Base-by-base conservation (phyloP, 2,113 vertebrate species). In the Piaya cayana region DNA sequence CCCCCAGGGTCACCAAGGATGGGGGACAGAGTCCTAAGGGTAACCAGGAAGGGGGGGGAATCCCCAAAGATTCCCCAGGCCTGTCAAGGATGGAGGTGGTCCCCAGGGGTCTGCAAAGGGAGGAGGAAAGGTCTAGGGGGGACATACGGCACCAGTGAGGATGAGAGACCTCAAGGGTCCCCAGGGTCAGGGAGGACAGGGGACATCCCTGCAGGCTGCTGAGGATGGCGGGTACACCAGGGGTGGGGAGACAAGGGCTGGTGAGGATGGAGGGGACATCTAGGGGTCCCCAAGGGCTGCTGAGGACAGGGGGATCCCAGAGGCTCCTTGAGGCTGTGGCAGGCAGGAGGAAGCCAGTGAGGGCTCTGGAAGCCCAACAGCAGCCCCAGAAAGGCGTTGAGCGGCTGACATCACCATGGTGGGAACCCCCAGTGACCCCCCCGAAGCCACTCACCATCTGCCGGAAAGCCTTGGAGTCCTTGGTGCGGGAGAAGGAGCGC, bases 401-500 rank as follows among this genome's bases (percentile, higher is more conserved):
- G 76, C 0, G 4, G 27, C 84, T 7, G 81, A 91, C 80, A 71
- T 2, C 19, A 3, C 55, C 2, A 0, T 5, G 2, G 11, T 0
- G n/a, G 36, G 45, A 9, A 0, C 37, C 39, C 39, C 39, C 1
- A 6, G 15, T 39, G 39, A 65, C 74, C 11, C 52, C 58, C 37
- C 9, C 0, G 0, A 26, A 7, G 5, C 69, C 2, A 1, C 98
- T 99, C 95, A 99, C 99, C 99, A 99, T 99, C 98, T 99, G 99
- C 92, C 99, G 98, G 97, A 99, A 99, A 87, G 99, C 99, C 95
- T 99, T 99, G 83, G 99, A 99, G 97, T 99, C 99, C 98, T 99
- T 99, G 97, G 98, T 98, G 93, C 99, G 98, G 97, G 99, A 97
- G 97, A 99, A 99, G 84, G 98, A 98, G 39, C 99, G 98, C 93